Percentiles rank a stretch among this genome's conserved stretches.
These are phyloP conservation scores for Wasmannia auropunctata DNA, from an alignment of 1,140 invertebrate genomes.

Conservation along the genomic window DNA sequence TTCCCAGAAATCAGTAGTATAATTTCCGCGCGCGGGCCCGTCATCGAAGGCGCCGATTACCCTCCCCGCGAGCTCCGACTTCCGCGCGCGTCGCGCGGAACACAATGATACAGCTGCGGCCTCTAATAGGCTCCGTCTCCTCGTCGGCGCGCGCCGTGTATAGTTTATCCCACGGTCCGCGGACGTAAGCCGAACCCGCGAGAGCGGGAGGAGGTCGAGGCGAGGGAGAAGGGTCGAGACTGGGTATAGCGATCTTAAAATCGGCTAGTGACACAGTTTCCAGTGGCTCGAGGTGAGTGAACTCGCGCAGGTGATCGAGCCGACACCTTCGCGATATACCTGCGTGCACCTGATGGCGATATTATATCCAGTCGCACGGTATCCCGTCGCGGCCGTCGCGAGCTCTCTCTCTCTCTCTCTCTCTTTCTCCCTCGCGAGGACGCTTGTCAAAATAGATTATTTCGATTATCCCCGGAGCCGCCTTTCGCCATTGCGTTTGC, in stretches of 20 bases:
- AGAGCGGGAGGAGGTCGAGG: conserved; percentile 1
- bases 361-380: no score
- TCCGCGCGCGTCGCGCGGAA: not conserved
- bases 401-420: not conserved
- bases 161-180: not conserved
- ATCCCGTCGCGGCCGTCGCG: not conserved
- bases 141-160: no score
- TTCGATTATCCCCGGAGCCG: not conserved
- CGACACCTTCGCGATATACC: conserved; percentile 31
- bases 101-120: not conserved
- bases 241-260: conserved; percentile 70
- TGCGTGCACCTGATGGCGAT: not conserved
- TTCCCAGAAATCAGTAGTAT: conserved; percentile 17
- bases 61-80: not conserved
- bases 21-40: not conserved
- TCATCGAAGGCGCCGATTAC: conserved; percentile 8
- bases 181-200: no score
- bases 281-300: conserved; percentile 75
- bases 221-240: conserved; percentile 5
- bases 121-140: no score
- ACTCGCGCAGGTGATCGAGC: conserved; percentile 60
- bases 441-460: conserved; percentile 10
- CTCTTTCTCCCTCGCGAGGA: not conserved
- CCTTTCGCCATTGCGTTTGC: not conserved
- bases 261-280: conserved; percentile 77